Percentiles rank a stretch among this genome's conserved stretches.
Evolutionary conservation across 1,140 invertebrate species (phyloP).

Genomic region (Macrostomum lignano): DNA sequence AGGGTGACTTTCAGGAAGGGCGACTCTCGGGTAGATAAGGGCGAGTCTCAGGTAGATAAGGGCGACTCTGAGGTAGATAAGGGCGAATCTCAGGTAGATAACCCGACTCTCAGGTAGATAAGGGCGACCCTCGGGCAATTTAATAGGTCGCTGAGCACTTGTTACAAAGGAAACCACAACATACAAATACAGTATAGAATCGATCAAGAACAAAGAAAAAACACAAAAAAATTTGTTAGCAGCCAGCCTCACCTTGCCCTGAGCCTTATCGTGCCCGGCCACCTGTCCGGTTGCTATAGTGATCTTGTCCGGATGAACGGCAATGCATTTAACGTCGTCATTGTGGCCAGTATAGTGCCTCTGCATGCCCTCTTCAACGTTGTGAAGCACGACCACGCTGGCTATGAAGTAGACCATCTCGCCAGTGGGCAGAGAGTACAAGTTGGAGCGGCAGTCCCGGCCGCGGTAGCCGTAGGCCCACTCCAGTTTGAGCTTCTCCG

Average conservation of each 20-base stretch:
- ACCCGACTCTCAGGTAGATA: no score
- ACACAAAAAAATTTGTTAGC: no score
- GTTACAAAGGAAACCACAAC: no score
- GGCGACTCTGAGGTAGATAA: no score
- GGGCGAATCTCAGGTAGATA: no score
- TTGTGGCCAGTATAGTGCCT: slow-evolving; percentile 69
- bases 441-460: slow-evolving; percentile 57
- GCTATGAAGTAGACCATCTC: slow-evolving; percentile 83
- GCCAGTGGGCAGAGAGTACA: slow-evolving; percentile 61
- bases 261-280: slow-evolving; percentile 45
- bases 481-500: slow-evolving; percentile 51
- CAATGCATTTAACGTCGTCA: slow-evolving; percentile 64
- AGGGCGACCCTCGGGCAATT: no score
- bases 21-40: no score
- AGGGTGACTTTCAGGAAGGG: no score
- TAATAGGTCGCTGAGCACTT: no score
- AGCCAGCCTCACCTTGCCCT: slow-evolving; percentile 34
- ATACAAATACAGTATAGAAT: no score
- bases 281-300: slow-evolving; percentile 61
- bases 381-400: slow-evolving; percentile 62
- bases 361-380: slow-evolving; percentile 61
- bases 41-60: no score
- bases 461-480: slow-evolving; percentile 84
- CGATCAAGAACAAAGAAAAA: no score
- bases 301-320: slow-evolving; percentile 67